Percentiles rank a stretch among this genome's conserved stretches.
Evolutionary conservation across 2,113 vertebrate genomes (phyloP).

Genomic region (Heptranchias perlo): DNA sequence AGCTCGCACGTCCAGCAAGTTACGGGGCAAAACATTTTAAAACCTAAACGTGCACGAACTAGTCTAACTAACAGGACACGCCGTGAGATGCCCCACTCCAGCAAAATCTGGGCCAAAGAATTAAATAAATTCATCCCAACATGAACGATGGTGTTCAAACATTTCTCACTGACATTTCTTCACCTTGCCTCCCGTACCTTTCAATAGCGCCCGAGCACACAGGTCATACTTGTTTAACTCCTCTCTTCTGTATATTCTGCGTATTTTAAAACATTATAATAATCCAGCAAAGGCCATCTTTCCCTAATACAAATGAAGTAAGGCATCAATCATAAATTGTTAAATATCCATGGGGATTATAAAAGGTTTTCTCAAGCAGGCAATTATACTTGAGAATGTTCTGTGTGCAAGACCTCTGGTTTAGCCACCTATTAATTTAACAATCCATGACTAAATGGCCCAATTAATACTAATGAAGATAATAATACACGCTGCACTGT

Average conservation of each 20-base stretch:
- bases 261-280: slow-evolving; percentile 44
- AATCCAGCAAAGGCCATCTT: slow-evolving; percentile 53
- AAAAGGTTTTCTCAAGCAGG: slow-evolving; percentile 45
- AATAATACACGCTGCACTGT: slow-evolving; percentile 22
- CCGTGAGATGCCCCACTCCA: no score
- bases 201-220: neutral
- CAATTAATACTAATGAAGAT: slow-evolving; percentile 54
- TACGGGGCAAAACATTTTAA: no score
- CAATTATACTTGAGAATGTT: slow-evolving; percentile 58
- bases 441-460: slow-evolving; percentile 48
- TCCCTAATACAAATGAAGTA: slow-evolving; percentile 49
- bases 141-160: neutral
- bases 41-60: no score
- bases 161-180: no score
- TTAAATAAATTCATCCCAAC: no score
- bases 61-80: no score
- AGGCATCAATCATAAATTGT: slow-evolving; percentile 53
- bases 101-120: no score
- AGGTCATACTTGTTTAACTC: slow-evolving; percentile 43
- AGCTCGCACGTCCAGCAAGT: no score
- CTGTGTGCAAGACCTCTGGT: slow-evolving; percentile 45
- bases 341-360: slow-evolving; percentile 48
- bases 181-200: neutral
- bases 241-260: slow-evolving; percentile 38
- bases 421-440: slow-evolving; percentile 51